Conservation (phyloP, 2,113 vertebrate species). For the Grus americana region DNA sequence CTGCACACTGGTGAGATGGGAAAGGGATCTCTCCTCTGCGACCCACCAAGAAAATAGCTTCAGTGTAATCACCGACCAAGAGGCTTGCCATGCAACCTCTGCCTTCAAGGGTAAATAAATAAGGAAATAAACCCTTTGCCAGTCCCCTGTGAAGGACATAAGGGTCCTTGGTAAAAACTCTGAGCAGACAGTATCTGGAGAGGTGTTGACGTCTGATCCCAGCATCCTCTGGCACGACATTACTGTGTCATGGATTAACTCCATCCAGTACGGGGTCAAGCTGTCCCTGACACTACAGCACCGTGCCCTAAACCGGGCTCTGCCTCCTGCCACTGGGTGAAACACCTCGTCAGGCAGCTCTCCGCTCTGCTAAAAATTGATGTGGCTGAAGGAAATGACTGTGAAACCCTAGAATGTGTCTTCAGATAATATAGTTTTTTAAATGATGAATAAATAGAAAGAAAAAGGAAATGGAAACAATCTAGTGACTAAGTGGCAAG, state of each 20-base stretch:
- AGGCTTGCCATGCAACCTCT: background rate
- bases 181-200: background rate
- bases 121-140: background rate
- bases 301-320: background rate
- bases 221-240: background rate
- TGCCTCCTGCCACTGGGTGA: background rate
- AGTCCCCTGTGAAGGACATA: background rate
- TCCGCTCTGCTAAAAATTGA: background rate
- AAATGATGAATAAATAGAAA: background rate
- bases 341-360: background rate
- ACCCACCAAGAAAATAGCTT: background rate
- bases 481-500: background rate
- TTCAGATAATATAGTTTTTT: background rate
- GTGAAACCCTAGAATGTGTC: background rate
- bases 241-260: background rate
- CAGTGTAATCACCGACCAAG: background rate
- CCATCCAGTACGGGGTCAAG: background rate
- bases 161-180: background rate
- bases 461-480: background rate
- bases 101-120: background rate
- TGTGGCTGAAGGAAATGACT: background rate
- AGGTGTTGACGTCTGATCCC: background rate
- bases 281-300: background rate
- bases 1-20: background rate
- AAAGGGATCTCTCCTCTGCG: background rate